Evolutionary conservation across 2,113 vertebrate genomes (phyloP).

Genomic region (Antennarius striatus): DNA sequence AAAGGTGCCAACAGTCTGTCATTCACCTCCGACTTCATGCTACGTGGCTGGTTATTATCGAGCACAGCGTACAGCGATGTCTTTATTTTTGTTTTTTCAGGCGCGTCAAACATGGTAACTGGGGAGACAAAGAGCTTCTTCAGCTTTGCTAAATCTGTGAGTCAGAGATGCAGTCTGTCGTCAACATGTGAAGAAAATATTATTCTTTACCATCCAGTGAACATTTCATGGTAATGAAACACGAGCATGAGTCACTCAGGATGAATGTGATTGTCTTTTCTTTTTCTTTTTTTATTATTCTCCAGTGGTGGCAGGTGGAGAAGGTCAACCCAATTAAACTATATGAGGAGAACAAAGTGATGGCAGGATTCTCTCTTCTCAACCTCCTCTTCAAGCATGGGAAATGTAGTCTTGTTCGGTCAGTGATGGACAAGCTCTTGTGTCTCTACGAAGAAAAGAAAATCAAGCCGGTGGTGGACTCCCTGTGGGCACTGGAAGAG

Average conservation of each 20-base stretch:
- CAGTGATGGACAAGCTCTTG: conserved; percentile 89
- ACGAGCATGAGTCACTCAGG: conserved; percentile 1
- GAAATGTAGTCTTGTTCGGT: conserved; percentile 82
- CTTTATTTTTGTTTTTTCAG: conserved; percentile 80
- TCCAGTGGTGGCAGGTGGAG: conserved; percentile 99
- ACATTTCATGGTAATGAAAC: conserved; percentile 35
- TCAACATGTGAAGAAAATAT: conserved; percentile 43
- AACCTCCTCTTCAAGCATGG: conserved; percentile 97
- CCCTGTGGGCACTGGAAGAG: conserved; percentile 98
- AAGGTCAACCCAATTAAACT: conserved; percentile 99
- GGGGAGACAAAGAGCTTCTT: conserved; percentile 99
- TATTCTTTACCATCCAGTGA: conserved; percentile 16
- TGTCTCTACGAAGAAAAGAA: conserved; percentile 89
- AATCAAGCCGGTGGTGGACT: conserved; percentile 95
- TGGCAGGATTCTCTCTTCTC: conserved; percentile 95
- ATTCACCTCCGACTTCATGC: conserved; percentile 27
- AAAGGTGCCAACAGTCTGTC: conserved; percentile 39
- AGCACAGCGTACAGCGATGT: conserved; percentile 35
- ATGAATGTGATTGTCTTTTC: conserved; percentile 5
- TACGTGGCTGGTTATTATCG: conserved; percentile 32
- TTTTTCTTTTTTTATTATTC: conserved; percentile 37
- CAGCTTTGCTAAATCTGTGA: conserved; percentile 99
- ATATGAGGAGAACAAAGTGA: conserved; percentile 98
- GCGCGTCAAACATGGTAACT: conserved; percentile 98
- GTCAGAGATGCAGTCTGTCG: conserved; percentile 69